Evolutionary conservation across 30 jellyfish, hydroid and myxozoan genomes (phyloP).

Genomic region (Chrysaora quinquecirrha): DNA sequence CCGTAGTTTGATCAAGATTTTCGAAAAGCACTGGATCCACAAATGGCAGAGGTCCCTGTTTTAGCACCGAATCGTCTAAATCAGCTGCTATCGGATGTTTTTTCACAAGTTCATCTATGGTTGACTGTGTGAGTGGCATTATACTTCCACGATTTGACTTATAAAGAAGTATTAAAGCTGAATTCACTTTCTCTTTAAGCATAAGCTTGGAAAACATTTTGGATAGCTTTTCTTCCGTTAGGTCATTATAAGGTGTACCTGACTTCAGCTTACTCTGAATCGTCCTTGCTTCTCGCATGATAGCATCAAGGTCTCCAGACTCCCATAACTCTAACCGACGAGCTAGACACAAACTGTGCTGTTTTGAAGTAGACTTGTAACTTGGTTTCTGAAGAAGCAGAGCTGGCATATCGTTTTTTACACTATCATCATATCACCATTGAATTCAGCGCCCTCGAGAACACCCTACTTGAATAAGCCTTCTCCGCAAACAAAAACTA

Average conservation of each 20-base stretch:
- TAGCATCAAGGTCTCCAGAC: neutral
- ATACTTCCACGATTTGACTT: neutral
- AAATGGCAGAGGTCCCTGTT: too few relatives aligned
- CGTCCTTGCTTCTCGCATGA: neutral
- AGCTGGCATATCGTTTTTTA: too few relatives aligned
- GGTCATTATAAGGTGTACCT: neutral
- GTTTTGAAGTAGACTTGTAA: neutral
- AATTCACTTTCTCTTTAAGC: neutral
- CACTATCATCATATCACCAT: too few relatives aligned
- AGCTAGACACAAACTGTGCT: neutral
- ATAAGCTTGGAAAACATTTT: neutral
- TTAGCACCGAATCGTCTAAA: too few relatives aligned
- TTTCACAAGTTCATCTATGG: too few relatives aligned
- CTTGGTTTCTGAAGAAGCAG: neutral
- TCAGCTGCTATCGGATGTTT: too few relatives aligned
- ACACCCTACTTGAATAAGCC: too few relatives aligned
- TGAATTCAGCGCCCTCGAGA: too few relatives aligned
- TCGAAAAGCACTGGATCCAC: too few relatives aligned
- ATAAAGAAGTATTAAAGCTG: neutral
- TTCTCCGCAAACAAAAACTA: too few relatives aligned
- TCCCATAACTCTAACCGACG: neutral
- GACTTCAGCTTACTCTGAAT: neutral
- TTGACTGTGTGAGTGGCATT: too few relatives aligned
- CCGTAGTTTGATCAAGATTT: too few relatives aligned
- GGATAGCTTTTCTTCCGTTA: neutral